Base-by-base conservation (phyloP, 1,140 invertebrate species). In the Drosophila trapezifrons region DNA sequence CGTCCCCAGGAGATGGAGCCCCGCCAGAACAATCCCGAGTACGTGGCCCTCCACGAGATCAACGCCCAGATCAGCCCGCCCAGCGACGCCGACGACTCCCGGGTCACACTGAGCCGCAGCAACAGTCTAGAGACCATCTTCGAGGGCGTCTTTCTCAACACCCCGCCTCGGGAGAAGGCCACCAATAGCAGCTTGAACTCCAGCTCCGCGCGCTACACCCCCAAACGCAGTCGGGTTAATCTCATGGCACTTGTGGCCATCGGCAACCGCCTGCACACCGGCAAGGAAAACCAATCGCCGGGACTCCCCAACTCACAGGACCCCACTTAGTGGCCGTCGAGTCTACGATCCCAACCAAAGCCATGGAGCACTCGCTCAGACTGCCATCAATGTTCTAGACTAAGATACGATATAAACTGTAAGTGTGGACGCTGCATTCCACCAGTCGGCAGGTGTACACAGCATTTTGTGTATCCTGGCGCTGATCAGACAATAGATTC, bases 1-100 rank as follows among this genome's bases (percentile, higher is more conserved):
- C 66, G 62, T 25, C 55, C 47, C 15, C 66, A 42, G 3, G 45
- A 51, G 9, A 13, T 40, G 40, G 54, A 66, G 12, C 17, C 27
- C 9, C 71, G 70, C 25, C 60, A 65, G 2, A 78, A 86, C 29
- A 78, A 89, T 64, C 84, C 87, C 0, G 81, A 91, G n/a, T 91
- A 76, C 56, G 87, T 91, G 46, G 67, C 91, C 2, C 60, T 91
- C 32, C 77, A 91, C 35, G 91, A 91, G 29, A 91, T 91, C 17
- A 91, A 91, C 55, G 89, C 89, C 22, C 83, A 91, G 45, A 92
- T 92, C n/a, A 87, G 80, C 55, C 83, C 89, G n/a, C 91, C 89
- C 7, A 77, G 64, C 55, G 78, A 91, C 51, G 59, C 57, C 13
- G 49, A 79, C 25, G 77, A 79, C 22, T 77, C 84, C 10, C 55